Percentiles rank a stretch among this genome's conserved stretches.
Conservation (phyloP, 2,797 vertebrate species). For the Triplophysa bombifrons region DNA sequence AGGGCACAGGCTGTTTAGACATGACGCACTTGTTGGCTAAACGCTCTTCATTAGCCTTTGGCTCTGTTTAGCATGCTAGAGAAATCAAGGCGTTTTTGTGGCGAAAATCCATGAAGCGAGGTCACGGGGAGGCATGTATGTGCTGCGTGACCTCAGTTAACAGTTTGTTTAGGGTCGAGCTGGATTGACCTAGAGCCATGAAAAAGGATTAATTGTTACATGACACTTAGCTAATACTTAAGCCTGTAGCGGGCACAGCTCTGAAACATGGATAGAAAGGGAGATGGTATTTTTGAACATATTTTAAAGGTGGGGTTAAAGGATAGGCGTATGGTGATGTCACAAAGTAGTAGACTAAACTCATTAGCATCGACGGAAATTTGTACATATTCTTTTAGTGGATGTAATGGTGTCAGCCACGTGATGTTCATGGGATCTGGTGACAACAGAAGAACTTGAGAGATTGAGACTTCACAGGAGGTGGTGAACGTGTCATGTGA, state of each 20-base stretch:
- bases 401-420: no score
- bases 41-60: conserved; percentile 8
- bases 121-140: neutral
- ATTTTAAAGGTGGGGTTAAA: neutral
- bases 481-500: conserved; percentile 10
- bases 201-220: conserved; percentile 2
- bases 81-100: neutral
- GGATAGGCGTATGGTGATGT: neutral
- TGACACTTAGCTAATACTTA: conserved; percentile 20
- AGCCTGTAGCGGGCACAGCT: conserved; percentile 18
- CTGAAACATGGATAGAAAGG: neutral
- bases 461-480: neutral
- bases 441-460: neutral
- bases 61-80: neutral
- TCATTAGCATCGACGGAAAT: no score
- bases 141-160: neutral
- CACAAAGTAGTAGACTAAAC: no score
- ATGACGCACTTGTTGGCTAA: conserved; percentile 10
- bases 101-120: neutral
- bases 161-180: conserved; percentile 8
- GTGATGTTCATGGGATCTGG: neutral
- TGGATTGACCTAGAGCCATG: neutral
- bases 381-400: neutral
- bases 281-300: neutral
- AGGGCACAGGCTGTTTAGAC: conserved; percentile 12